Evolutionary conservation across 1,140 invertebrate species (phyloP), one percentile per base, ranked within the genome.

Genomic region (Megathymus violae): DNA sequence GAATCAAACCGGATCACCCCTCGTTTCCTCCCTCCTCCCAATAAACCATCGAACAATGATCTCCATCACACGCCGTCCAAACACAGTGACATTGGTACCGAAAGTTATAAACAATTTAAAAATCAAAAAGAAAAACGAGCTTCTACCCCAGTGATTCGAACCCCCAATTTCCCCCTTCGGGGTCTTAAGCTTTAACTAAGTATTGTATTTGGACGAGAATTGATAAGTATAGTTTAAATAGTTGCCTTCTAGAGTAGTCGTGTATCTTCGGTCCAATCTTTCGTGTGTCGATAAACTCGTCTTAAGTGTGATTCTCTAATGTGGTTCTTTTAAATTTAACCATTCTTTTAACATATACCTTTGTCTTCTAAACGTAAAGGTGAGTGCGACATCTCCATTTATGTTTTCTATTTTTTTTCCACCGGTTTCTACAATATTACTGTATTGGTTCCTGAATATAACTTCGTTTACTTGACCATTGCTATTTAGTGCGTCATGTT

Each of bases 111-210:
- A 72, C 10, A 67, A 69, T 58, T 41, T 73, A 67, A 80, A 82
- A 70, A 80, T 76, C 46, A 85, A 85, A 78, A 79, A 78, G 67
- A 82, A 78, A 81, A 63, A 44, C 69, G 82, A 82, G 75, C 78
- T 85, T 82, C 74, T 58, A 44, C 7, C 46, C 17, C 38, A n/a
- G n/a, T n/a, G n/a, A n/a, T n/a, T n/a, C n/a, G n/a, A 62, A 36
- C 34, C 34, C 9, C 10, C 43, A 34, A 59, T 52, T 27, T 34
- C 44, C 61, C 61, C 63, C 61, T 48, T 15, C 38, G 36, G 44
- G 56, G 67, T 63, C 47, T n/a, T 60, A 65, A 77, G 72, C 75
- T 75, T 77, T 77, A 74, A 77, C 43, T 68, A 22, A 22, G 5
- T 22, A 22, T n/a, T n/a, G n/a, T n/a, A n/a, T n/a, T 3, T 3